A percentile compares a stretch with the other conserved stretches of the same genome.
Conservation (phyloP, 2,888 invertebrate species). For the Lysandra coridon region DNA sequence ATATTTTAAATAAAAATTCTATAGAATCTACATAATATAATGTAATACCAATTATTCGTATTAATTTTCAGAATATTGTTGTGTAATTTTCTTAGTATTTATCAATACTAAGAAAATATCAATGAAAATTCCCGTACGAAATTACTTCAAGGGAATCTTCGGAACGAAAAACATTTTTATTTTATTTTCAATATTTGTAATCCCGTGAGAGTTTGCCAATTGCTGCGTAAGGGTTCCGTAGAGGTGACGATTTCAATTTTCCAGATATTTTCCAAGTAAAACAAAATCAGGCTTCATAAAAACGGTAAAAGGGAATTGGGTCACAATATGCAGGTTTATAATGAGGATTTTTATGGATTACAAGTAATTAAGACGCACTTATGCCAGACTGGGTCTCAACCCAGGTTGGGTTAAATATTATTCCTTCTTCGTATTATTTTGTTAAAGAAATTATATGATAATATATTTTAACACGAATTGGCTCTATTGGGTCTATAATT, state of each 20-base stretch:
- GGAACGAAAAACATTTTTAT: background rate
- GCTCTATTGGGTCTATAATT: too few relatives aligned
- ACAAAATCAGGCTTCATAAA: background rate
- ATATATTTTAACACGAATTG: too few relatives aligned
- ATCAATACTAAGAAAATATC: background rate
- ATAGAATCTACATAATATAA: too few relatives aligned
- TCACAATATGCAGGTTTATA: background rate
- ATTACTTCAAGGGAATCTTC: background rate
- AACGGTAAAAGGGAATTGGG: background rate
- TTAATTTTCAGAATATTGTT: background rate
- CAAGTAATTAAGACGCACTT: background rate
- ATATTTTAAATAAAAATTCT: too few relatives aligned
- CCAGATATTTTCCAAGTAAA: background rate
- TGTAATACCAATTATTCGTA: background rate
- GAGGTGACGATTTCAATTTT: constrained; percentile 2
- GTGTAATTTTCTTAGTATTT: background rate
- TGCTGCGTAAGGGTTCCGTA: background rate
- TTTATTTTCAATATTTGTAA: constrained; percentile 17
- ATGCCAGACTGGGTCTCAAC: too few relatives aligned
- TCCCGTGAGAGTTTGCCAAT: background rate
- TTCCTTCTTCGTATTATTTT: too few relatives aligned
- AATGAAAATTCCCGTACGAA: background rate
- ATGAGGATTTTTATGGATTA: background rate
- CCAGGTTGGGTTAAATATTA: too few relatives aligned
- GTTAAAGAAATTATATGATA: too few relatives aligned